These are phyloP conservation scores for Umimayanthus chanpuru DNA, from an alignment of 92 coral and sea anemone species.

Conservation along the genomic window DNA sequence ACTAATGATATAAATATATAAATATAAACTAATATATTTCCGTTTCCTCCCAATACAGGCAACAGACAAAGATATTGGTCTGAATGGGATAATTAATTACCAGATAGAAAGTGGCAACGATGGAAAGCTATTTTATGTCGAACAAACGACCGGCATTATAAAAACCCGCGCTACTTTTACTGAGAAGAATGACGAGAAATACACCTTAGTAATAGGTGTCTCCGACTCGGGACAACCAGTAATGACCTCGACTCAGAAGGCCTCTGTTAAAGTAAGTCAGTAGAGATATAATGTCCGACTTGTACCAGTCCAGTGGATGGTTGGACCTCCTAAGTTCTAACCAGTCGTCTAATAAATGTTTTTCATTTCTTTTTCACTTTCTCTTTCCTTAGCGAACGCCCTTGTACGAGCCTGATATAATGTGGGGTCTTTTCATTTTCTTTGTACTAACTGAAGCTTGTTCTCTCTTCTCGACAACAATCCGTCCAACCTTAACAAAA, in stretches of 20 bases:
- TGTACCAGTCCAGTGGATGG: too few relatives aligned
- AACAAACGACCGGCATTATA: slow-evolving; percentile 56
- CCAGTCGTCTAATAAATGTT: too few relatives aligned
- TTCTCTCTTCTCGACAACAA: background rate
- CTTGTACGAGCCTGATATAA: too few relatives aligned
- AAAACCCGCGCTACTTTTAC: slow-evolving; percentile 50
- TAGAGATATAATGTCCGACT: background rate
- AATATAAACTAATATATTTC: background rate
- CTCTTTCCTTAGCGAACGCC: too few relatives aligned
- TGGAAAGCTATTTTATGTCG: slow-evolving; percentile 55
- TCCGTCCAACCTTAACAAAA: background rate
- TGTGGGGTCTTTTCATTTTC: too few relatives aligned
- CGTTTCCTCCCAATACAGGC: background rate
- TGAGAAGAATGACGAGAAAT: slow-evolving; percentile 52
- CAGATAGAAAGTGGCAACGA: slow-evolving; percentile 27
- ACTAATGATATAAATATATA: too few relatives aligned
- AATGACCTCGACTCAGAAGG: background rate
- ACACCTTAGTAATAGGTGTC: slow-evolving; percentile 45
- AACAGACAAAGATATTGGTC: slow-evolving; percentile 29
- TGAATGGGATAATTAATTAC: slow-evolving; percentile 15
- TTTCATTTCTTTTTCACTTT: too few relatives aligned
- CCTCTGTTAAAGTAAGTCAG: slow-evolving; percentile 26
- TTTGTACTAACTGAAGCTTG: background rate
- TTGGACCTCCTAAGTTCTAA: background rate
- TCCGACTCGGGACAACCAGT: slow-evolving; percentile 54